A percentile compares a stretch with the other conserved stretches of the same genome.
Evolutionary conservation across 1,140 invertebrate genomes (phyloP).

Genomic region (Cryptotermes secundus): DNA sequence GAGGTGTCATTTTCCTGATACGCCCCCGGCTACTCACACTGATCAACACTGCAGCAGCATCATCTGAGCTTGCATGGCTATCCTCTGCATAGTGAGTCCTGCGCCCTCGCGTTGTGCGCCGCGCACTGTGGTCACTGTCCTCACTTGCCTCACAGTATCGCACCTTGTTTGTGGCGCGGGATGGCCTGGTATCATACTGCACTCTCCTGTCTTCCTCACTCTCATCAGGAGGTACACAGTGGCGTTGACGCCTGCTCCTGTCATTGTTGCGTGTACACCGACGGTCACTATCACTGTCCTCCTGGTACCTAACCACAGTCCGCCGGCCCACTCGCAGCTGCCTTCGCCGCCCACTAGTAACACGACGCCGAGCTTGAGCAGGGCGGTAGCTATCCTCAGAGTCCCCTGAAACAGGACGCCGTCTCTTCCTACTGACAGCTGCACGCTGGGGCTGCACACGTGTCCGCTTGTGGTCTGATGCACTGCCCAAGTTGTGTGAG

Average conservation of each 20-base stretch:
- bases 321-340: not conserved
- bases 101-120: slow-evolving; percentile 44
- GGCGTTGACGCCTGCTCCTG: slow-evolving; percentile 29
- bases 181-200: slow-evolving; percentile 38
- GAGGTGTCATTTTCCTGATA: slow-evolving; percentile 76
- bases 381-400: slow-evolving; percentile 34
- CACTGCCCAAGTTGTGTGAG: slow-evolving; percentile 19
- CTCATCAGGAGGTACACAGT: slow-evolving; percentile 31
- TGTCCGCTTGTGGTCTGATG: not conserved
- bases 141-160: slow-evolving; percentile 43
- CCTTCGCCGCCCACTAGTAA: not conserved
- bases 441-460: not conserved
- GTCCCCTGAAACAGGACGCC: slow-evolving; percentile 22
- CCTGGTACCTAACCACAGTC: slow-evolving; percentile 34
- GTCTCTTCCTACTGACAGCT: slow-evolving; percentile 7
- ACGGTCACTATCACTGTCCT: slow-evolving; percentile 43
- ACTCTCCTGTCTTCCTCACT: slow-evolving; percentile 39
- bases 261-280: not conserved
- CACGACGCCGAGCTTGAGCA: not conserved
- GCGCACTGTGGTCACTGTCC: slow-evolving; percentile 42
- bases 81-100: slow-evolving; percentile 42
- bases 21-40: slow-evolving; percentile 80
- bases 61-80: slow-evolving; percentile 46
- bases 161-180: slow-evolving; percentile 30
- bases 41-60: slow-evolving; percentile 51